These are phyloP conservation scores for Zygaena filipendulae DNA, from an alignment of 2,888 invertebrate species.

Conservation along the genomic window DNA sequence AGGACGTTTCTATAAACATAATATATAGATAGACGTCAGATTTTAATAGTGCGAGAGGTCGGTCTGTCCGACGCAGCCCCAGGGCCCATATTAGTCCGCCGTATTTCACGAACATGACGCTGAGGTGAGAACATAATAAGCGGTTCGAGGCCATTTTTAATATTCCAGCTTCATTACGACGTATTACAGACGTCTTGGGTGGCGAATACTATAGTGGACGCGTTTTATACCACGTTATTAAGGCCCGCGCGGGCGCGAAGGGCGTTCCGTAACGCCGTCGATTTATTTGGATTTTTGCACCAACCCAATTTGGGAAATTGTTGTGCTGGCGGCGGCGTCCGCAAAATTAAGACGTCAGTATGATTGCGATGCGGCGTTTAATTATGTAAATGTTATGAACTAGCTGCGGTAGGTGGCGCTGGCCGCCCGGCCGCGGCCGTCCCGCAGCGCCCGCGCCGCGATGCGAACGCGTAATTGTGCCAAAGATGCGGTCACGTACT, in stretches of 20 bases:
- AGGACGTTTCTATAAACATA: too few relatives aligned
- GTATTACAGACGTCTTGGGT: constrained; percentile 68
- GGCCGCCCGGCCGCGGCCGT: background rate
- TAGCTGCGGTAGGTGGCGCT: constrained; percentile 53
- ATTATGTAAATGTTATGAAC: constrained; percentile 66
- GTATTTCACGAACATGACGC: constrained; percentile 59
- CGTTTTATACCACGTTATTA: constrained; percentile 62
- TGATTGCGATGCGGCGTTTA: constrained; percentile 63
- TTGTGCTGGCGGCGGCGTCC: constrained; percentile 59
- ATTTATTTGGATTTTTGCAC: constrained; percentile 68
- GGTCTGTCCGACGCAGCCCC: constrained; percentile 22
- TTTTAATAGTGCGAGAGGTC: constrained; percentile 19
- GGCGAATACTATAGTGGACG: constrained; percentile 67
- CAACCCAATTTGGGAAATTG: constrained; percentile 67
- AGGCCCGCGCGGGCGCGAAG: constrained; percentile 37
- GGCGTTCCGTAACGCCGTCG: constrained; percentile 50
- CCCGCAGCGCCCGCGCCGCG: too few relatives aligned
- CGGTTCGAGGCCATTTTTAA: constrained; percentile 64
- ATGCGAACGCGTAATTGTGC: constrained; percentile 39
- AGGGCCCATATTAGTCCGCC: constrained; percentile 54
- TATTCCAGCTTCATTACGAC: constrained; percentile 67
- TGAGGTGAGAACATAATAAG: constrained; percentile 69
- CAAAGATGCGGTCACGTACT: constrained; percentile 53
- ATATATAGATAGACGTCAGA: too few relatives aligned
- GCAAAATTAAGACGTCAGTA: constrained; percentile 67